These are phyloP conservation scores for Trichacis sp. DNA, from an alignment of 2,888 invertebrate genomes.

Conservation along the genomic window DNA sequence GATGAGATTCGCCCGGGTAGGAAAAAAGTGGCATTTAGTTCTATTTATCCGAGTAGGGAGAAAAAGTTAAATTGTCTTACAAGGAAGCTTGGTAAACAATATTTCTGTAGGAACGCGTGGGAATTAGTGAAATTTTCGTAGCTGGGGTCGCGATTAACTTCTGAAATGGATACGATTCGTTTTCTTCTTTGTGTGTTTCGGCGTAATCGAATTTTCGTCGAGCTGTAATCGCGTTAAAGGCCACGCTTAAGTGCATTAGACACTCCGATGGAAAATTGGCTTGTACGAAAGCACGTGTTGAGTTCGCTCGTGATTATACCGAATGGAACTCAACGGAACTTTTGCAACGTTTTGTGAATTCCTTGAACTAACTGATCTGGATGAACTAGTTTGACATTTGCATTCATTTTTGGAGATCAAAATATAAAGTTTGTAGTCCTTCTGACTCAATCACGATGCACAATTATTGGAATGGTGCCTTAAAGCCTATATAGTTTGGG, in stretches of 20 bases:
- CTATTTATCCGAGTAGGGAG: no score
- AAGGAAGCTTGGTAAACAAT: constrained; percentile 16
- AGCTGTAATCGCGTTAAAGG: neutral
- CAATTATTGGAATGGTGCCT: no score
- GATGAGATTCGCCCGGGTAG: constrained; percentile 15
- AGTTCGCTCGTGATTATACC: neutral
- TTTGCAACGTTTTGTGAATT: neutral
- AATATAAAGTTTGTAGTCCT: no score
- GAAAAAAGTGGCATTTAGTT: no score
- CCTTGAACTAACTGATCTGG: no score
- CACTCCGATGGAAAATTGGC: neutral
- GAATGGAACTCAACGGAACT: neutral
- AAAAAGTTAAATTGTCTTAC: constrained; percentile 30
- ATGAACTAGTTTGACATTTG: no score
- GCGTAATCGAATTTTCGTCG: neutral
- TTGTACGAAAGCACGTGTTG: neutral
- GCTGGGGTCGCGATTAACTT: neutral
- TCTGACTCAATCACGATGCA: no score
- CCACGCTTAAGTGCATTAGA: constrained; percentile 1
- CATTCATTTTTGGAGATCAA: no score
- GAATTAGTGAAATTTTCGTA: constrained; percentile 5
- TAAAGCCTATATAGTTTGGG: no score
- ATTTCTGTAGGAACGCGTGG: constrained; percentile 7
- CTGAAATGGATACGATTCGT: neutral
- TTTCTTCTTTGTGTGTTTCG: neutral